Base-by-base conservation (phyloP, 2,797 vertebrate species). In the Ctenopoma kingsleyae region DNA sequence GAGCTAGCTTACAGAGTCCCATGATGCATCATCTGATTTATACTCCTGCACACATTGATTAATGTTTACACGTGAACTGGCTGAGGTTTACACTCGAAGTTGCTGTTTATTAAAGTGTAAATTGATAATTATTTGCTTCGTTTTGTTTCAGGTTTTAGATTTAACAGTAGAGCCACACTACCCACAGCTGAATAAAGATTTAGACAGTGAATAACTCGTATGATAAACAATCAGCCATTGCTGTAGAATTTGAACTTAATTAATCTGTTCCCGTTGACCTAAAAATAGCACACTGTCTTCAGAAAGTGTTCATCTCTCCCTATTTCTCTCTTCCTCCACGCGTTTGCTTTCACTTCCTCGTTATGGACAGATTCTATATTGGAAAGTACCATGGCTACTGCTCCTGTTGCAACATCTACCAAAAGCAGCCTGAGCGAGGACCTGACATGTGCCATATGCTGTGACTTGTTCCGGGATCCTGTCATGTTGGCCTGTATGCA, bases 401-500 rank as follows among this genome's bases (percentile, higher is more conserved):
- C 76, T 23, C 22, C 43, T 32, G 47, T 20, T 13, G 6, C 69
- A 7, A 20, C 69, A 1, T 41, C 76, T 57, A 47, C 78, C 81
- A 92, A 76, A 67, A 65, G 41, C 51, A 95, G 90, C 82, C 90
- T 96, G 68, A 88, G 86, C 49, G 96, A 97, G 80, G 96, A 97
- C 82, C 89, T 97, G 87, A 97, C 96, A 0, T 97, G 96, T 64
- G 93, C 94, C 73, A 97, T 97, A 64, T 97, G 96, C 92, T 96
- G 73, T 10, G 96, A 97, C 59, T 90, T 97, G 16, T 96, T 97
- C 85, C 82, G 60, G 0, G 93, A 97, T 43, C 96, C 96, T 0
- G 95, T 97, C 77, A 96, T 97, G 96, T 73, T 97, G 84, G 93
- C 90, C 38, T 97, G 96, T 60, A 95, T 97, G 95, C 96, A 97